phyloP scores from a whole-genome alignment of 2,888 invertebrate genomes.

The Orgyia antiqua region DNA sequence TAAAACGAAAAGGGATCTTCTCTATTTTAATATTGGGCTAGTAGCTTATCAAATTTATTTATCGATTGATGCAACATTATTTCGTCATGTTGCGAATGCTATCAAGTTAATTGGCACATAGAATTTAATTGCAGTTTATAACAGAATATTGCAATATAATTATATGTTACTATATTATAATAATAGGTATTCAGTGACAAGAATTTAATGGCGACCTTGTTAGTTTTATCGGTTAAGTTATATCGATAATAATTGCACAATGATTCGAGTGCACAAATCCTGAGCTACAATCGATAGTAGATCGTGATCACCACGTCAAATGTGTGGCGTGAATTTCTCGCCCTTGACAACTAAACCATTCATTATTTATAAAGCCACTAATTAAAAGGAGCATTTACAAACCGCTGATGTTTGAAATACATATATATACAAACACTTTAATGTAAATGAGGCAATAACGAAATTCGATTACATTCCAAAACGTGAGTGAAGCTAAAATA shows the following conservation, averaged over 20 bases:
- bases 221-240: constrained; percentile 30
- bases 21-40: constrained; percentile 36
- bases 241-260: constrained; percentile 43
- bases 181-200: constrained; percentile 22
- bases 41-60: constrained; percentile 52
- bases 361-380: constrained; percentile 1
- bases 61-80: constrained; percentile 44
- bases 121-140: constrained; percentile 46
- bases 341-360: constrained; percentile 42
- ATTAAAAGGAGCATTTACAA: background rate
- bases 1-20: constrained; percentile 10
- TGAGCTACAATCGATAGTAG: constrained; percentile 44
- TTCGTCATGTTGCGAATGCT: constrained; percentile 51
- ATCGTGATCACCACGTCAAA: constrained; percentile 55
- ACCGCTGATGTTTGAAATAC: constrained; percentile 28
- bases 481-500: too few species aligned
- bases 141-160: constrained; percentile 24
- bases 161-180: too few species aligned
- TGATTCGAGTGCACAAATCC: constrained; percentile 36
- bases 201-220: constrained; percentile 38
- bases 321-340: constrained; percentile 51
- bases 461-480: constrained; percentile 3
- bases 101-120: constrained; percentile 47
- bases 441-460: constrained; percentile 20
- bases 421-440: constrained; percentile 26